phyloP scores from a whole-genome alignment of 2,888 invertebrate species.

The Idaea biselata region DNA sequence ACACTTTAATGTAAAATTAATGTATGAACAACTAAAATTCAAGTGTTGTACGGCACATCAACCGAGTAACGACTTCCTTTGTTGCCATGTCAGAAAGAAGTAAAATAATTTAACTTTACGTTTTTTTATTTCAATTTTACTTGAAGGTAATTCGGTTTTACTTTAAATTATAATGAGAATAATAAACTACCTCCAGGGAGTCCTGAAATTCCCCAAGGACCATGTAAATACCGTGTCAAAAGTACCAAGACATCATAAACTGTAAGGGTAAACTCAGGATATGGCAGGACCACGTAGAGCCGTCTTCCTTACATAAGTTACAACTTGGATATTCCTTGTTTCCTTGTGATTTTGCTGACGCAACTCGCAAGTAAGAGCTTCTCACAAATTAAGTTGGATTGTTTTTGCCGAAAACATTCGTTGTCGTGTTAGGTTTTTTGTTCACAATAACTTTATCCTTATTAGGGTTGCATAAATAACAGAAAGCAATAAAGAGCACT shows the following conservation, averaged over 20 bases:
- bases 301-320: conserved; percentile 15
- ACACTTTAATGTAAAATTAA: conserved; percentile 17
- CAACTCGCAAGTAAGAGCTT: no score
- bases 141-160: neutral
- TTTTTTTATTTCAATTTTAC: neutral
- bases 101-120: neutral
- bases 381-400: no score
- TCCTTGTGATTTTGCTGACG: no score
- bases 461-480: no score
- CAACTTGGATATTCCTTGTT: no score
- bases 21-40: conserved; percentile 15
- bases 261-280: conserved; percentile 30
- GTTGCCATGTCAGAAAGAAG: conserved; percentile 11
- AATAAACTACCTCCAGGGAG: conserved; percentile 11
- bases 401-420: no score
- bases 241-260: conserved; percentile 59
- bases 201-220: conserved; percentile 52
- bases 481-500: no score
- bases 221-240: conserved; percentile 70
- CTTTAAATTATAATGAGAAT: no score
- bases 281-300: conserved; percentile 16
- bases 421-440: no score
- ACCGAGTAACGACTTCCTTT: conserved; percentile 25
- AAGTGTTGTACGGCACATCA: conserved; percentile 12
- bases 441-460: no score